Evolutionary conservation across 2,888 invertebrate species (phyloP), one percentile per base, ranked within the genome.

Genomic region (Agonopterix alstromeriana): DNA sequence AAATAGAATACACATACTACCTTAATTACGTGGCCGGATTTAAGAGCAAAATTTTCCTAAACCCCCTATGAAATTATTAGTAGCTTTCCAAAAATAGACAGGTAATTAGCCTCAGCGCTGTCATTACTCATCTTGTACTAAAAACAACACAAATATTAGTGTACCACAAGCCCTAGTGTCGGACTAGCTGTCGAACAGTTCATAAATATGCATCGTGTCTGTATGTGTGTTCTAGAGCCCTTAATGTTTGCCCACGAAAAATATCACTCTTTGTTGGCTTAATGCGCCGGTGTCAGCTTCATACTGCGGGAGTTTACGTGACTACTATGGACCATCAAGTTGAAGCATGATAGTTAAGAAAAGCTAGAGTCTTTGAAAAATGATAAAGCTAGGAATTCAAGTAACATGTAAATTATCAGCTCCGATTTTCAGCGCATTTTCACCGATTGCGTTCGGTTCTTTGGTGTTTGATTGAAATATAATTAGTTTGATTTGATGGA

Each of bases 161-260:
- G 60, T 51, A 59, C 60, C 61, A 70, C 60, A 63, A 79, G 76
- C 70, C 74, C 69, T 72, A 73, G 80, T 80, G 78, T 77, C 69
- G 70, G 65, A 67, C 73, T 73, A 70, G 76, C 69, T 77, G 82
- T 81, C 74, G 79, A 75, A 84, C 79, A 75, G 68, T 68, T 80
- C 77, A 87, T 87, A 81, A 84, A 88, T 88, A 86, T 86, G 84
- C 80, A 86, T 79, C 71, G 64, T 70, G 71, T 73, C 74, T 77
- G 64, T 70, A 71, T 67, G 67, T 78, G 77, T 82, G 76, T 72
- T 77, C 70, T 75, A 78, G 70, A 48, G 71, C 72, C 69, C 73
- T 71, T 75, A 65, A 71, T 85, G 72, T 84, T 82, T 87, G 83
- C 75, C 73, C 63, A 80, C 76, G 81, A 83, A 82, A 86, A 82